Conservation (phyloP, 2,113 vertebrate genomes). For the Martes martes region DNA sequence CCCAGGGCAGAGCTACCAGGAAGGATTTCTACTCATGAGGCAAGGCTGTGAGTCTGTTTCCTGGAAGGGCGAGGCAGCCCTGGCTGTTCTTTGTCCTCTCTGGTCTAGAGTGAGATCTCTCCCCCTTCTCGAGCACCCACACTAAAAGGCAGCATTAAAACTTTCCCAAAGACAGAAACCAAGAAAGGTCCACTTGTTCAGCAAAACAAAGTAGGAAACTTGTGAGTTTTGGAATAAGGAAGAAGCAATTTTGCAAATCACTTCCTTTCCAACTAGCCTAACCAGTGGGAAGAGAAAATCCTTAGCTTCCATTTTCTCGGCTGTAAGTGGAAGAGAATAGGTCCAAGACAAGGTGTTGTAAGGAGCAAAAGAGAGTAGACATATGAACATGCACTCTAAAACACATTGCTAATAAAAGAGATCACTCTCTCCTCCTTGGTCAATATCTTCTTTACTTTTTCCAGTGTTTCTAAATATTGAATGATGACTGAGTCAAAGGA, state of each 20-base stretch:
- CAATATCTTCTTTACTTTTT: background rate
- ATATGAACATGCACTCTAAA: background rate
- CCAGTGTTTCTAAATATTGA: background rate
- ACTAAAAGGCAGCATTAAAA: background rate
- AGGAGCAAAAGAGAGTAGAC: background rate
- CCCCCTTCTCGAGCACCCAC: background rate
- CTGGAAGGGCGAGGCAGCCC: background rate
- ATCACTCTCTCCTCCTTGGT: background rate
- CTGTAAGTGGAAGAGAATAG: background rate
- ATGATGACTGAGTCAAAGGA: background rate
- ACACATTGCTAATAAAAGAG: background rate
- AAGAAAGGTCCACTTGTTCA: rapidly evolving
- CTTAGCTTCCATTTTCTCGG: background rate
- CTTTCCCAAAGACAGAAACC: background rate
- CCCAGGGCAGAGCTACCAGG: background rate
- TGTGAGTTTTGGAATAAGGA: background rate
- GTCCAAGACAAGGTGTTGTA: background rate
- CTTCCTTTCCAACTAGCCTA: background rate
- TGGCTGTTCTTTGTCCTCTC: background rate
- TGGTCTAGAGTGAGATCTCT: background rate
- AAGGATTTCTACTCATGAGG: background rate
- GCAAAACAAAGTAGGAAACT: background rate
- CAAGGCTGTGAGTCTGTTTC: background rate
- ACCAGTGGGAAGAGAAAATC: background rate
- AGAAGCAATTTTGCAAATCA: background rate